Conservation (phyloP, 1,140 invertebrate genomes). For the Brachionus rubens region DNA sequence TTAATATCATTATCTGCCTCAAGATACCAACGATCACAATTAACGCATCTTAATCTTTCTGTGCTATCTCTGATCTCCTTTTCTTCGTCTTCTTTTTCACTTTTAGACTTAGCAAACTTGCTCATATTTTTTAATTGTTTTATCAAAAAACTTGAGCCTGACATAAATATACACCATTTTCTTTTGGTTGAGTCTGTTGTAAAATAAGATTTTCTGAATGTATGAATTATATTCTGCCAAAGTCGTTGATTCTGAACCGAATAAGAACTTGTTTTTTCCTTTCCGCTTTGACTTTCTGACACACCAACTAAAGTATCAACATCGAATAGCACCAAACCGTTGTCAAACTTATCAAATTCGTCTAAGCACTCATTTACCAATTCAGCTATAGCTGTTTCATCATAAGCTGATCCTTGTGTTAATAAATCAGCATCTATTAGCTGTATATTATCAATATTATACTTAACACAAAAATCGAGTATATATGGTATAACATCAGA, state of each 20-base stretch:
- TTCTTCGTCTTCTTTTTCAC: not conserved
- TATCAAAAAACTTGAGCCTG: not conserved
- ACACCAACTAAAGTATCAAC: constrained; percentile 2
- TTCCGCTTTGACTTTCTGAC: not conserved
- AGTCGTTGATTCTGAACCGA: not conserved
- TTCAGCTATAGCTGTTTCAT: not conserved
- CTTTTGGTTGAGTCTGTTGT: not conserved
- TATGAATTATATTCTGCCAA: not conserved
- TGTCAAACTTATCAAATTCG: not conserved
- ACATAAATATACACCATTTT: not conserved
- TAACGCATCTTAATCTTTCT: not conserved
- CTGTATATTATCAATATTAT: not conserved
- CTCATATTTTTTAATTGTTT: not conserved
- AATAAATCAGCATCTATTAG: not conserved
- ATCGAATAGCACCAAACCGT: not conserved
- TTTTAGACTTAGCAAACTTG: not conserved
- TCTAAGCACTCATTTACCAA: not conserved
- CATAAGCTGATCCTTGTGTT: not conserved
- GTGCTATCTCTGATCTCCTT: not conserved
- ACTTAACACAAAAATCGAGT: not conserved
- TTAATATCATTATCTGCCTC: not conserved
- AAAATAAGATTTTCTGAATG: not conserved
- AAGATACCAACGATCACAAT: constrained; percentile 1
- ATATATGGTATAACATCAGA: not conserved
- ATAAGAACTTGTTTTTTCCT: not conserved